Evolutionary conservation across 2,113 vertebrate species (phyloP), one percentile per base, ranked within the genome.

Genomic region (Petaurus breviceps): DNA sequence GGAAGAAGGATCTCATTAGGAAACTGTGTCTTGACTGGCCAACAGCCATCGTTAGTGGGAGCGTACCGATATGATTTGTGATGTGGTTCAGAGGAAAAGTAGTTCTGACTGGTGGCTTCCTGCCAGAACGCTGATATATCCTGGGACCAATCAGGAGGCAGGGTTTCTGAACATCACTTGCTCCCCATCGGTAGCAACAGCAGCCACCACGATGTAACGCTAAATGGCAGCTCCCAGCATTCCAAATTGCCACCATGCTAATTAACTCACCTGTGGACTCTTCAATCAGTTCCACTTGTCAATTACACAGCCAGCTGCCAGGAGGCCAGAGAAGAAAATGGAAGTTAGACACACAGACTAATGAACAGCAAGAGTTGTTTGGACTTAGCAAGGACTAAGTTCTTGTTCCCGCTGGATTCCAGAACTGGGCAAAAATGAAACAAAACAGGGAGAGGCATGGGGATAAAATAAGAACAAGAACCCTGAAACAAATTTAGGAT

Each of bases 161-260:
- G 96, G 49, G 6, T 52, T 90, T 92, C 22, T 10, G 90, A 43
- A n/a, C 49, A 49, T 22, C 47, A n/a, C 47, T 68, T 31, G 2
- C 51, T 31, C 92, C 96, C 94, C 55, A 49, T 51, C 90, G 91
- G 23, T 1, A 94, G 61, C 1, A 95, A 47, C 92, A 95, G 8
- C 3, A 95, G 0, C 51, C 24, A 19, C 43, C 25, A 26, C 0
- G 26, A 91, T 1, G 10, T 46, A 50, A 49, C 0, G 31, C 10
- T 52, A 55, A 6, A 0, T 16, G 12, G 43, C 3, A 89, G 22
- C 51, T 7, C 26, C 0, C 0, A 31, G 6, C 6, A 0, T 43
- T 54, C 47, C 19, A 26, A 91, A 22, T 7, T 49, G 89, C 14
- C 4, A 52, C 49, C 14, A 9, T 4, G 51, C 92, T 93, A 49